Evolutionary conservation across 2,888 invertebrate species (phyloP).

Genomic region (Athalia cordata): DNA sequence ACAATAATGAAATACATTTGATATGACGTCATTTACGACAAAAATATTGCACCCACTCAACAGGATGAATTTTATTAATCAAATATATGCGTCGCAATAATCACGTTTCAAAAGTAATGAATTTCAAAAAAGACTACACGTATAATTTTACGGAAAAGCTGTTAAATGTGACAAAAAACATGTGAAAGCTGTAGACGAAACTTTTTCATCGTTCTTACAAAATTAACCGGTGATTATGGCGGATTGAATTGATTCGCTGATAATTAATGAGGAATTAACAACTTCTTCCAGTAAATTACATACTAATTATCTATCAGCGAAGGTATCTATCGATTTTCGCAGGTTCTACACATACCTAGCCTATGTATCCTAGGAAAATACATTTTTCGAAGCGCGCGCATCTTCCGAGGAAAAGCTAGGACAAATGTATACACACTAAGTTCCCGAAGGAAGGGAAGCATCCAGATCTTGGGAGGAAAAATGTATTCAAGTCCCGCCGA

Average conservation of each 20-base stretch:
- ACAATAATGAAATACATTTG: conserved; percentile 38
- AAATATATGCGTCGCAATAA: conserved; percentile 12
- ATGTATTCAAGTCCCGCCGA: neutral
- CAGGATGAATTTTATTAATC: conserved; percentile 31
- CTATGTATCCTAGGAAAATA: conserved; percentile 29
- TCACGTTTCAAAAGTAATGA: neutral
- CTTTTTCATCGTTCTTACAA: neutral
- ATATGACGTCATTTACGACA: conserved; percentile 40
- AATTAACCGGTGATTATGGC: no score
- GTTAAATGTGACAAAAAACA: no score
- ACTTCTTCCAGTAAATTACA: conserved; percentile 6
- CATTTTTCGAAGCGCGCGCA: conserved; percentile 39
- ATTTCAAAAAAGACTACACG: neutral
- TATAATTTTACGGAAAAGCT: no score
- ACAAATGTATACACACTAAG: conserved; percentile 20
- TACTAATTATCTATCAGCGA: neutral
- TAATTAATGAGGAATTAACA: neutral
- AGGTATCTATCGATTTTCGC: conserved; percentile 42
- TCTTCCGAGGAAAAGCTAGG: conserved; percentile 17
- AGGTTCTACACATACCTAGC: conserved; percentile 25
- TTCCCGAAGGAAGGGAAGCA: conserved; percentile 1
- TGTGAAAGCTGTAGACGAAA: no score
- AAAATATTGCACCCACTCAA: conserved; percentile 19
- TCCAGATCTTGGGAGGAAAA: neutral
- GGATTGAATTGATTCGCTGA: neutral